A percentile compares a stretch with the other conserved stretches of the same genome.
Evolutionary conservation across 2,888 invertebrate genomes (phyloP).

Genomic region (Caenorhabditis panamensis): DNA sequence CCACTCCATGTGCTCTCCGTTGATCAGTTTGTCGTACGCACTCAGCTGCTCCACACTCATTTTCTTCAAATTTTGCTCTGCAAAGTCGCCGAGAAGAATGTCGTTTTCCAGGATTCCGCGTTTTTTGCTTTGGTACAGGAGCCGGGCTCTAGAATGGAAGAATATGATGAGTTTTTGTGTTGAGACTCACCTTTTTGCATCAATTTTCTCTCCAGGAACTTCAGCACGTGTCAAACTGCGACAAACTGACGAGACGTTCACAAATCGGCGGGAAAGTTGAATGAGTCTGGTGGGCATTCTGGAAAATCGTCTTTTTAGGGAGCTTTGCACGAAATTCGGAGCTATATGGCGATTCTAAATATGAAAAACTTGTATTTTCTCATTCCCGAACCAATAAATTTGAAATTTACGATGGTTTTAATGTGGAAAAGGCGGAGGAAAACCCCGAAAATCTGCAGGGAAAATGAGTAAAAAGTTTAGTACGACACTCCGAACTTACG

Average conservation of each 20-base stretch:
- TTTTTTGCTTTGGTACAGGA: slow-evolving; percentile 80
- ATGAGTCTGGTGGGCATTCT: slow-evolving; percentile 27
- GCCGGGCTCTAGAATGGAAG: slow-evolving; percentile 66
- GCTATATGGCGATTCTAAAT: not conserved
- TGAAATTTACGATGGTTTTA: not conserved
- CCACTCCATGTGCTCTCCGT: slow-evolving; percentile 81
- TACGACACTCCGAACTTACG: slow-evolving; percentile 44
- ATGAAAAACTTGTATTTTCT: slow-evolving; percentile 3
- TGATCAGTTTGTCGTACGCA: slow-evolving; percentile 78
- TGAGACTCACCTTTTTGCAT: slow-evolving; percentile 43
- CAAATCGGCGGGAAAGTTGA: slow-evolving; percentile 19
- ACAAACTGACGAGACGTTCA: slow-evolving; percentile 13
- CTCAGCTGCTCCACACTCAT: slow-evolving; percentile 71
- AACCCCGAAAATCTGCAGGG: not conserved
- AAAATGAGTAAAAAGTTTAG: not conserved
- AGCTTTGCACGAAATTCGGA: too few species aligned
- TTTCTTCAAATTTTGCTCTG: slow-evolving; percentile 69
- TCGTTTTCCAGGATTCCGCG: slow-evolving; percentile 81
- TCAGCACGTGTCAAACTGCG: slow-evolving; percentile 44
- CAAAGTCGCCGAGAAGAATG: slow-evolving; percentile 81
- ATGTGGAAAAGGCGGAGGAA: not conserved
- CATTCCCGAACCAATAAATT: not conserved
- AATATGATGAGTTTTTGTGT: not conserved
- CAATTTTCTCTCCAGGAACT: slow-evolving; percentile 36
- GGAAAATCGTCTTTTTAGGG: slow-evolving; percentile 3